Conservation (phyloP, 2,888 invertebrate species). For the Cantharis flavilabris region DNA sequence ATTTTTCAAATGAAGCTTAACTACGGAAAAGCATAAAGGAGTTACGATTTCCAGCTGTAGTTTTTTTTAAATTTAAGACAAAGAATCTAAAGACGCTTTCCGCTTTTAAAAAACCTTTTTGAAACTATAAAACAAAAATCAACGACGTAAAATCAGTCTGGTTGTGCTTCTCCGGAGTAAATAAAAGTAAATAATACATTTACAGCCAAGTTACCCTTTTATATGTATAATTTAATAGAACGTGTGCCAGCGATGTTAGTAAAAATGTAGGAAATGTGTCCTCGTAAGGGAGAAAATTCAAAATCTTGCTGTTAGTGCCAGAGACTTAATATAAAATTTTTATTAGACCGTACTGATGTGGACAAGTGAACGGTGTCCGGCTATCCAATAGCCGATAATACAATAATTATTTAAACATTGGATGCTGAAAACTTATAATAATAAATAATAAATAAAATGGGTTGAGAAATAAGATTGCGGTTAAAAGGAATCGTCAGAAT, state of each 20-base stretch:
- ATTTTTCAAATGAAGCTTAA: background rate
- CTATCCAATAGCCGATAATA: no score
- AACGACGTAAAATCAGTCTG: background rate
- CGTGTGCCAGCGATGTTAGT: background rate
- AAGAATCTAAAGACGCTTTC: background rate
- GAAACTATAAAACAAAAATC: background rate
- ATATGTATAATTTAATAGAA: background rate
- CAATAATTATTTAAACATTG: conserved; percentile 10
- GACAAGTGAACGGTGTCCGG: background rate
- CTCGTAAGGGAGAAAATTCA: background rate
- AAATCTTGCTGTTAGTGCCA: background rate
- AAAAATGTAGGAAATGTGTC: background rate
- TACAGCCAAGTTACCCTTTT: background rate
- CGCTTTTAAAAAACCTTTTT: background rate
- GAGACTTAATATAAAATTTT: background rate
- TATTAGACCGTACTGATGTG: background rate
- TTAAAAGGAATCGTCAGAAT: conserved; percentile 10
- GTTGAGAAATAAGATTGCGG: conserved; percentile 11
- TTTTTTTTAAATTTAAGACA: background rate
- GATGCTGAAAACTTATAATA: conserved; percentile 15
- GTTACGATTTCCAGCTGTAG: background rate
- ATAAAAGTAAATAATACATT: background rate
- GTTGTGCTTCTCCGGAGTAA: background rate
- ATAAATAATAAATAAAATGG: conserved; percentile 18
- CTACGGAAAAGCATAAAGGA: background rate